Evolutionary conservation across 2,797 vertebrate genomes (phyloP), one percentile per base, ranked within the genome.

Genomic region (Enteromius treurensis): DNA sequence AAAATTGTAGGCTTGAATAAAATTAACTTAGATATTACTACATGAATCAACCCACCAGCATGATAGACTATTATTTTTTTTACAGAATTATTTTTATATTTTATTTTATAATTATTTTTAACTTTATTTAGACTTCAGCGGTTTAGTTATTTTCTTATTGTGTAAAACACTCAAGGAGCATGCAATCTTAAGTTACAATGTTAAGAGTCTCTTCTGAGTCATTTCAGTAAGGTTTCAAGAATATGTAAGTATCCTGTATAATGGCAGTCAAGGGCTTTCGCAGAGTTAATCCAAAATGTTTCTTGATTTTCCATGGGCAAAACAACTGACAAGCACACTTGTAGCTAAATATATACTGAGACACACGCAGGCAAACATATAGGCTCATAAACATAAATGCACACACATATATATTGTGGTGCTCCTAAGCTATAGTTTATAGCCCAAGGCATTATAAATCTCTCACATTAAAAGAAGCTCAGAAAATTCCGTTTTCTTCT

Each of bases 371-470:
- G 3, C 58, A 74, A 74, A 81, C 7, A 32, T 67, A 55, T 37
- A 15, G 47, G 34, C 15, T 45, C 71, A 58, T 76, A 67, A 77
- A 79, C 7, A 13, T 40, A 19, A 68, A 79, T 21, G 1, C 37
- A n/a, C 62, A 42, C 34, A 19, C 11, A 68, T 58, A 19, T 49
- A 68, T 51, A 26, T 26, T 26, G 37, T 55, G 49, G 64, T 68
- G 13, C 75, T 83, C 29, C 29, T 62, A n/a, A 78, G 29, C 26
- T 26, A 2, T 64, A 71, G 67, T 78, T 49, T 71, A 83, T 78
- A 62, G 67, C 67, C 68, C 6, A 4, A 60, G 82, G 67, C 21
- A 23, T 53, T 42, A 71, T 78, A 40, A 1, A 78, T 71, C 62
- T 68, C 81, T 69, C 0, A 1, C 40, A 60, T 70, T 77, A 78